Conservation (phyloP, 1,140 invertebrate species). For the Lordiphosa collinella region DNA sequence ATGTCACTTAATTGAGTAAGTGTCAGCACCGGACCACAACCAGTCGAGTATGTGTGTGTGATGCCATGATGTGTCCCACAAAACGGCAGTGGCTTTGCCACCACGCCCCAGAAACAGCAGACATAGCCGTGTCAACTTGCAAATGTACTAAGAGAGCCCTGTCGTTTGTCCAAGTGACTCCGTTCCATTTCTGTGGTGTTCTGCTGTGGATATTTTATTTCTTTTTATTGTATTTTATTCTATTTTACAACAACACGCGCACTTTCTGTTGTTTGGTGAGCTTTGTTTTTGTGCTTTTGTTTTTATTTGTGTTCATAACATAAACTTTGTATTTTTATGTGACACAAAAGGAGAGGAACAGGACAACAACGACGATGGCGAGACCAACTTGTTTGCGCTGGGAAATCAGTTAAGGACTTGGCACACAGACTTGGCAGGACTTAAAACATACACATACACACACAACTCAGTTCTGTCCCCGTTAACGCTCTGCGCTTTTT, state of each 20-base stretch:
- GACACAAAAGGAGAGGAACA: slow-evolving; percentile 29
- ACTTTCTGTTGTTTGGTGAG: slow-evolving; percentile 60
- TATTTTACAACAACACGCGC: slow-evolving; percentile 39
- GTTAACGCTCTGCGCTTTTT: slow-evolving; percentile 53
- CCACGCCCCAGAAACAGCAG: slow-evolving; percentile 33
- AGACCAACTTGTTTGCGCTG: slow-evolving; percentile 72
- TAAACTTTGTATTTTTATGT: slow-evolving; percentile 77
- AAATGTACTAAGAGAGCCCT: slow-evolving; percentile 52
- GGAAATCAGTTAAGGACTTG: slow-evolving; percentile 76
- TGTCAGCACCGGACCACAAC: slow-evolving; percentile 51
- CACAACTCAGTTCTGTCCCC: slow-evolving; percentile 44
- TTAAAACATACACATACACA: slow-evolving; percentile 36
- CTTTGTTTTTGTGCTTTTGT: slow-evolving; percentile 59
- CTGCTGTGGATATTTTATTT: slow-evolving; percentile 68
- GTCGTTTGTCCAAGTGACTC: slow-evolving; percentile 35
- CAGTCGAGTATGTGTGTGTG: background rate
- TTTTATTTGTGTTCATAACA: slow-evolving; percentile 78
- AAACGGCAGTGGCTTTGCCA: slow-evolving; percentile 38
- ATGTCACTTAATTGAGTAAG: slow-evolving; percentile 71
- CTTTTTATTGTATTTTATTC: slow-evolving; percentile 76
- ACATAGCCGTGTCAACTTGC: slow-evolving; percentile 63
- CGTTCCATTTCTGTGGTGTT: slow-evolving; percentile 22
- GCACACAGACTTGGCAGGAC: slow-evolving; percentile 45
- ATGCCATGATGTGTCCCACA: slow-evolving; percentile 26
- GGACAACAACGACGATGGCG: slow-evolving; percentile 28